Evolutionary conservation across 2,888 invertebrate species (phyloP).

Genomic region (Dasypolia templi): DNA sequence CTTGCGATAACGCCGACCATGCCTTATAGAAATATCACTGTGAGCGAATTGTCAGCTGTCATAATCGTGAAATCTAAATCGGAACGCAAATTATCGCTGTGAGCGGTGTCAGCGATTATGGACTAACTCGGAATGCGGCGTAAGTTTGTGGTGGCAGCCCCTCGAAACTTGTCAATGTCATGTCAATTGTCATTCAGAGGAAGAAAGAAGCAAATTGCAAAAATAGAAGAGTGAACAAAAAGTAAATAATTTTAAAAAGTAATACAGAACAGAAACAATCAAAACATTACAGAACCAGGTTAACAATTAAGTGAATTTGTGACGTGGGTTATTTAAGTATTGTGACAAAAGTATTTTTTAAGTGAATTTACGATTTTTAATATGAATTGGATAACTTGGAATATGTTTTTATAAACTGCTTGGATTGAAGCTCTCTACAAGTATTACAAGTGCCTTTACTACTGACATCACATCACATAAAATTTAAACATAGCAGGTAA

Average conservation of each 20-base stretch:
- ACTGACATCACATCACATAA: constrained; percentile 7
- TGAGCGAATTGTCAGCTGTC: too few relatives aligned
- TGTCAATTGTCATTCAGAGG: constrained; percentile 29
- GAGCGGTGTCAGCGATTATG: too few relatives aligned
- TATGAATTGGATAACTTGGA: constrained; percentile 48
- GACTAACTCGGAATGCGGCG: too few relatives aligned
- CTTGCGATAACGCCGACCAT: too few relatives aligned
- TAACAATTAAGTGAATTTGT: constrained; percentile 43
- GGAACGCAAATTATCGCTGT: too few relatives aligned
- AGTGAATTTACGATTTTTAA: constrained; percentile 38
- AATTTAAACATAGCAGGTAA: constrained; percentile 46
- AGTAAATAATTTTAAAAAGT: constrained; percentile 16
- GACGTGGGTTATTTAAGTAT: constrained; percentile 23
- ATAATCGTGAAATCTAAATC: too few relatives aligned
- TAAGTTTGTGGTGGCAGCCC: constrained; percentile 29
- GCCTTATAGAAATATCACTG: too few relatives aligned
- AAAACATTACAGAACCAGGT: constrained; percentile 43
- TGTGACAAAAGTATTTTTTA: constrained; percentile 27
- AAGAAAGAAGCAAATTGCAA: constrained; percentile 19
- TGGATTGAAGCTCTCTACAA: constrained; percentile 21
- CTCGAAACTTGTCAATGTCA: constrained; percentile 32
- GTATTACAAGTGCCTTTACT: constrained; percentile 38
- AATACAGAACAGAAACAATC: constrained; percentile 22
- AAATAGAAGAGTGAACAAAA: constrained; percentile 16
- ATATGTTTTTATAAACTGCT: constrained; percentile 45